Evolutionary conservation across 2,113 vertebrate genomes (phyloP), one percentile per base, ranked within the genome.

Genomic region (Dromaius novaehollandiae): DNA sequence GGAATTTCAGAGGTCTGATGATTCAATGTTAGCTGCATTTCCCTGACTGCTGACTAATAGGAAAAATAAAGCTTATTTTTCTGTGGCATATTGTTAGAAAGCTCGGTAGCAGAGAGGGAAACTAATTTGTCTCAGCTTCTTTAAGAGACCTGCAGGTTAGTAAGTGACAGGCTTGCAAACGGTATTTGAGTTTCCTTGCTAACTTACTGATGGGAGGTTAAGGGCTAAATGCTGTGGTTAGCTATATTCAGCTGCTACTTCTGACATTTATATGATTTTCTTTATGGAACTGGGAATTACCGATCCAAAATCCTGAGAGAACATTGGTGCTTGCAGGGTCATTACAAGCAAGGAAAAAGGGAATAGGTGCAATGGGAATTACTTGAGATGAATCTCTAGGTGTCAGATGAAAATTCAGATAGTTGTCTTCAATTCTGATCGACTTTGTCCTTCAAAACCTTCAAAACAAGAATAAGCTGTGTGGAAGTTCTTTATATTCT

Each of bases 251-350:
- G 61, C 48, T 83, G 68, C 28, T 19, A 5, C 1, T 79, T 56
- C 55, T 65, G 20, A 53, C 22, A 8, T 36, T 60, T 75, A 34
- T 44, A 20, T 34, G 38, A 3, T 22, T 13, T 38, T 36, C 38
- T 46, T 78, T 70, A 26, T 1, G 28, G 46, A 69, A 51, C 36
- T 34, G 17, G 50, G 70, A 36, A 38, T 50, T 78, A 10, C 2
- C 0, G 7, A 32, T 44, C 44, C 63, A 38, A 44, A 81, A 77
- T 71, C 16, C 51, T 6, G 51, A 61, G 13, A 19, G 56, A 85
- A 30, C 16, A 8, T 25, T 1, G 4, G n/a, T 36, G 34, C 56
- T 0, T 0, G 0, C 42, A 10, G 70, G 44, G 18, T 75, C 13
- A 5, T 19, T 58, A 25, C n/a, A 63, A 68, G 77, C 42, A 51